Evolutionary conservation across 2,888 invertebrate genomes (phyloP).

Genomic region (Mimachlamys varia): DNA sequence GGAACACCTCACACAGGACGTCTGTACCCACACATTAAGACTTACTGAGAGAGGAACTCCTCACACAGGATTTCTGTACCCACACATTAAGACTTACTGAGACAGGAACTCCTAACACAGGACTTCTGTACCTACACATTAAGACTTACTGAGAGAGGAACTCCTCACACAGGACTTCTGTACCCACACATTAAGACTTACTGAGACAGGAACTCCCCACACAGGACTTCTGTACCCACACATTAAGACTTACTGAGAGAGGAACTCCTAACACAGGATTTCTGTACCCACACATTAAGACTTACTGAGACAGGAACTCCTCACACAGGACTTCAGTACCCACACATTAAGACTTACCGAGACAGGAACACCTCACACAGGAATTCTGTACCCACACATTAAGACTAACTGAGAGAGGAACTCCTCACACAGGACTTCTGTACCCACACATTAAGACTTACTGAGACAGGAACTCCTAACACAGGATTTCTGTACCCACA

Average conservation of each 20-base stretch:
- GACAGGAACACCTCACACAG: slow-evolving; percentile 80
- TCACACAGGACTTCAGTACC: slow-evolving; percentile 79
- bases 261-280: slow-evolving; percentile 79
- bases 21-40: no score
- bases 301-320: slow-evolving; percentile 80
- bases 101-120: slow-evolving; percentile 80
- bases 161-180: slow-evolving; percentile 80
- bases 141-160: slow-evolving; percentile 79
- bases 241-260: slow-evolving; percentile 78
- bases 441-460: no score
- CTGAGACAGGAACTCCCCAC: slow-evolving; percentile 81
- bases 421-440: slow-evolving; percentile 80
- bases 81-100: slow-evolving; percentile 78
- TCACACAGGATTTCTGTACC: slow-evolving; percentile 80
- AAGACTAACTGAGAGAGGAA: slow-evolving; percentile 79
- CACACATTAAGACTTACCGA: slow-evolving; percentile 78
- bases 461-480: slow-evolving; percentile 81
- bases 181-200: no score
- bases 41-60: slow-evolving; percentile 80
- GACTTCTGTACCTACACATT: no score
- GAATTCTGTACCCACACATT: no score
- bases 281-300: no score
- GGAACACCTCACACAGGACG: slow-evolving; percentile 79
- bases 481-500: slow-evolving; percentile 79
- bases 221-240: slow-evolving; percentile 79